Conservation (phyloP, 2,113 vertebrate genomes). For the Rhinolophus sinicus region DNA sequence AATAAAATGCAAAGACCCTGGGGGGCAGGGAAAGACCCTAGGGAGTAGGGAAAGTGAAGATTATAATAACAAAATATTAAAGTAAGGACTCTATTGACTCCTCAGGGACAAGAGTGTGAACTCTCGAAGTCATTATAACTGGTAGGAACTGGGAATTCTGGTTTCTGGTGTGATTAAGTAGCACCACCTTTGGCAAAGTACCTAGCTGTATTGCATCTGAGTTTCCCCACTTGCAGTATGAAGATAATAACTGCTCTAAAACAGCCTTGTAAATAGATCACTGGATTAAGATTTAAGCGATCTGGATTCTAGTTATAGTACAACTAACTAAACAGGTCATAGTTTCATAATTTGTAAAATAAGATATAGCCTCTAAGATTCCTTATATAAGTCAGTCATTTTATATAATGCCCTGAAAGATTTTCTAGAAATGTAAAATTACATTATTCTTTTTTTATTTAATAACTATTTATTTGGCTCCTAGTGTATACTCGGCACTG, state of each 20-base stretch:
- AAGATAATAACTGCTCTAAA: not conserved
- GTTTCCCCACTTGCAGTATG: not conserved
- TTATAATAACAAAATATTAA: not conserved
- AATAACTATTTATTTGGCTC: not conserved
- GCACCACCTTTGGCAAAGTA: not conserved
- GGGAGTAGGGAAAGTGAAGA: not conserved
- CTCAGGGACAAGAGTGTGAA: not conserved
- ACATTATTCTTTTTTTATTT: not conserved
- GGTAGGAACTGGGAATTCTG: not conserved
- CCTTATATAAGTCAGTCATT: not conserved
- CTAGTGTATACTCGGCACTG: not conserved
- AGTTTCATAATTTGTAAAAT: not conserved
- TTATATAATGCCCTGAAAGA: not conserved
- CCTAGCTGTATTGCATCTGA: not conserved
- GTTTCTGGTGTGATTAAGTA: not conserved
- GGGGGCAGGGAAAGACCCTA: too few species aligned
- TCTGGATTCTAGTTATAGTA: not conserved
- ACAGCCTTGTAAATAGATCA: not conserved
- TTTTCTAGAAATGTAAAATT: constrained; percentile 40
- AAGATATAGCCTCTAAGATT: not conserved
- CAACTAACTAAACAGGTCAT: not conserved
- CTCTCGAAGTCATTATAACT: not conserved
- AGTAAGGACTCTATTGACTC: not conserved
- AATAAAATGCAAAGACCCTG: not conserved
- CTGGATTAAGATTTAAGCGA: not conserved